Evolutionary conservation across 1,140 invertebrate species (phyloP).

Genomic region (Meloidogyne floridensis): DNA sequence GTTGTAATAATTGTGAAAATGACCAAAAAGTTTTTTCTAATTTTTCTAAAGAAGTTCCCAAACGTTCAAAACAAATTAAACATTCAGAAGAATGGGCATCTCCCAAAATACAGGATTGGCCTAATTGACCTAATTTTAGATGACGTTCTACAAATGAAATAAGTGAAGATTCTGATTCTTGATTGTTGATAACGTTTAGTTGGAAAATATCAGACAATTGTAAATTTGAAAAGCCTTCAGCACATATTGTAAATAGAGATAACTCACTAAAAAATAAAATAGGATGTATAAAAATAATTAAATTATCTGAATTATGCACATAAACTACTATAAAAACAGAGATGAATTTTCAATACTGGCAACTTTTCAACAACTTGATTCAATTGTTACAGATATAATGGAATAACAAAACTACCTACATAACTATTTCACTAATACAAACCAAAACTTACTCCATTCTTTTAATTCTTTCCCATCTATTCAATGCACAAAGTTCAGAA

Average conservation of each 20-base stretch:
- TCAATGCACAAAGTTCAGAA: slow-evolving; percentile 39
- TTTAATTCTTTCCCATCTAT: slow-evolving; percentile 43
- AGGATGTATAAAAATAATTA: too few relatives aligned
- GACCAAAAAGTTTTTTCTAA: slow-evolving; percentile 47
- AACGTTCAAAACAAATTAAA: slow-evolving; percentile 44
- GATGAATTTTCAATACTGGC: too few relatives aligned
- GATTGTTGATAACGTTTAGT: slow-evolving; percentile 45
- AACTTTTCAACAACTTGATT: too few relatives aligned
- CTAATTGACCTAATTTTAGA: slow-evolving; percentile 35
- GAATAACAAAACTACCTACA: too few relatives aligned
- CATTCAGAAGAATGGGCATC: slow-evolving; percentile 39
- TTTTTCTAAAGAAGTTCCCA: slow-evolving; percentile 36
- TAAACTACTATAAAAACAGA: too few relatives aligned
- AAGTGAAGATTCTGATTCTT: slow-evolving; percentile 46
- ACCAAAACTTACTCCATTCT: slow-evolving; percentile 29
- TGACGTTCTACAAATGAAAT: slow-evolving; percentile 44
- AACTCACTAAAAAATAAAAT: slow-evolving; percentile 23
- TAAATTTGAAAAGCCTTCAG: slow-evolving; percentile 36
- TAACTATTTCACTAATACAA: not conserved
- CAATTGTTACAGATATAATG: too few relatives aligned
- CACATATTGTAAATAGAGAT: slow-evolving; percentile 48
- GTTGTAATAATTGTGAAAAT: slow-evolving; percentile 48
- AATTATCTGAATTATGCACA: too few relatives aligned
- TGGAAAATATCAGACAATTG: slow-evolving; percentile 51
- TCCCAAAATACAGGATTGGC: slow-evolving; percentile 45